phyloP scores from a whole-genome alignment of 2,113 vertebrate species.

The Alligator mississippiensis region DNA sequence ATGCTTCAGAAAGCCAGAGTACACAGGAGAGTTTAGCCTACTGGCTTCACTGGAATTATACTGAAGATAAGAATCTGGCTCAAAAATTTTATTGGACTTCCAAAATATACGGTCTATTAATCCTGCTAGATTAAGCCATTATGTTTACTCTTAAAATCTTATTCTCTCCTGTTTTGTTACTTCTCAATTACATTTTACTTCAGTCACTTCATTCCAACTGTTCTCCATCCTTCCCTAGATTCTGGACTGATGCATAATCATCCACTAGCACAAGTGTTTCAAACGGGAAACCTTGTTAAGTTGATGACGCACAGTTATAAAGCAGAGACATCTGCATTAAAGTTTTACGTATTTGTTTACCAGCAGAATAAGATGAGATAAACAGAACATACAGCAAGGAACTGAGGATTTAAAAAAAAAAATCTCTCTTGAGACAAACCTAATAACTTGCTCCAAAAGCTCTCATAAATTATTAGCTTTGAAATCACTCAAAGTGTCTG shows the following conservation, averaged over 20 bases:
- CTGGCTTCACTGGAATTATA: background rate
- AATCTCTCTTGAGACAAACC: slow-evolving; percentile 71
- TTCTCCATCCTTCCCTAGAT: background rate
- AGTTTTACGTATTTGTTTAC: slow-evolving; percentile 68
- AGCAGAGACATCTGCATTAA: background rate
- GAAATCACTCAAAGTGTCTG: slow-evolving; percentile 75
- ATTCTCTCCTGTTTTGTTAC: background rate
- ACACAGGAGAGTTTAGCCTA: background rate
- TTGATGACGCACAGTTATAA: background rate
- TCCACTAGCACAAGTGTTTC: background rate
- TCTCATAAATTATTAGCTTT: slow-evolving; percentile 82
- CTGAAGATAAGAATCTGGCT: background rate
- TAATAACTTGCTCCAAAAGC: slow-evolving; percentile 76
- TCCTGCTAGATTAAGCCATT: background rate
- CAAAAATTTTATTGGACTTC: background rate
- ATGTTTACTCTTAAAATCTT: background rate
- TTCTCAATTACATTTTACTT: background rate
- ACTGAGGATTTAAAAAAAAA: slow-evolving; percentile 65
- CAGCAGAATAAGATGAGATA: slow-evolving; percentile 53
- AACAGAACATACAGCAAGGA: slow-evolving; percentile 53
- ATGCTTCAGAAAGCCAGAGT: background rate
- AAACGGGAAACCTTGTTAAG: background rate
- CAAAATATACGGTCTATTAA: background rate
- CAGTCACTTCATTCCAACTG: background rate
- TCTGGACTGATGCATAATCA: background rate